Evolutionary conservation across 2,888 invertebrate genomes (phyloP).

Genomic region (Synergus itoensis): DNA sequence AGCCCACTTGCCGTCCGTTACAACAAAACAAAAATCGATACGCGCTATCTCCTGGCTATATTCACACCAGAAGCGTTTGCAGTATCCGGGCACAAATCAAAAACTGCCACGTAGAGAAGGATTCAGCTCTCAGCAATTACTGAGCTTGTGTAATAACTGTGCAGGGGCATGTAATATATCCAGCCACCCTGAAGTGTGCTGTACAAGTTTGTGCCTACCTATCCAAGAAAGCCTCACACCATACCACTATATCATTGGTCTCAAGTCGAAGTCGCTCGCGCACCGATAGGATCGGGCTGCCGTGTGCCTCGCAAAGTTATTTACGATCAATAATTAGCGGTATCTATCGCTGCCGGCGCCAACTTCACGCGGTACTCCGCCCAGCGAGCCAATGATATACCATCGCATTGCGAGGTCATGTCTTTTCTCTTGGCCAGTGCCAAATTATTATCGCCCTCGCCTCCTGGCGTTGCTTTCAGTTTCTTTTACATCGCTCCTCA

Average conservation of each 20-base stretch:
- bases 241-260: constrained; percentile 62
- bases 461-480: constrained; percentile 40
- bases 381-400: constrained; percentile 72
- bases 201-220: constrained; percentile 45
- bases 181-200: constrained; percentile 69
- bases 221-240: constrained; percentile 51
- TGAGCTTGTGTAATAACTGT: constrained; percentile 72
- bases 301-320: constrained; percentile 72
- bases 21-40: constrained; percentile 65
- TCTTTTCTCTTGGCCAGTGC: constrained; percentile 48
- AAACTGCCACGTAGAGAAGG: constrained; percentile 50
- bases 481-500: constrained; percentile 43
- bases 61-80: constrained; percentile 54
- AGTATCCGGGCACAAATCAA: constrained; percentile 62
- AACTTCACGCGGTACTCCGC: constrained; percentile 67
- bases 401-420: constrained; percentile 55
- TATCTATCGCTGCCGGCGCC: constrained; percentile 78
- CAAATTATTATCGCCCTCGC: constrained; percentile 33
- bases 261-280: constrained; percentile 58
- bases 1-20: constrained; percentile 47
- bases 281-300: constrained; percentile 72
- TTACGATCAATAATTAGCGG: constrained; percentile 78
- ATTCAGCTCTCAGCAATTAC: constrained; percentile 66
- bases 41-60: constrained; percentile 58
- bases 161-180: constrained; percentile 72